Conservation (phyloP, 2,797 vertebrate genomes). For the Sphenodon punctatus region DNA sequence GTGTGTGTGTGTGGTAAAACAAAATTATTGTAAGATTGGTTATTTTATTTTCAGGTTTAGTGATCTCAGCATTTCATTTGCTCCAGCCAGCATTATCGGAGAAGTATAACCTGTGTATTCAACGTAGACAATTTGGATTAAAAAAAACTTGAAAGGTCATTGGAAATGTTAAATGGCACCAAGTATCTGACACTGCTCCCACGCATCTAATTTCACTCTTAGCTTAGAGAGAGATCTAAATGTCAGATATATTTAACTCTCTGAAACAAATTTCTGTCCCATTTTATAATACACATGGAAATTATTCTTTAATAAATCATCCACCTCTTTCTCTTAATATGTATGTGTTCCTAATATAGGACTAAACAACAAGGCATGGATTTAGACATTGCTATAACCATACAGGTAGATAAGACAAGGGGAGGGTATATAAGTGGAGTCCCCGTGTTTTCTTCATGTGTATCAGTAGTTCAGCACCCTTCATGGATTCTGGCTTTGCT, state of each 20-base stretch:
- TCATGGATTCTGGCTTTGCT: background rate
- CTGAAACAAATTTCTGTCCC: background rate
- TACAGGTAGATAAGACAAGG: background rate
- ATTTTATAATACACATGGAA: background rate
- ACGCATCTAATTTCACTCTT: background rate
- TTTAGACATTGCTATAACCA: background rate
- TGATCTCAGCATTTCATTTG: background rate
- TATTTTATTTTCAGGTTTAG: background rate
- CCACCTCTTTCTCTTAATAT: background rate
- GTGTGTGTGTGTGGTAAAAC: background rate
- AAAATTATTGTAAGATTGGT: background rate
- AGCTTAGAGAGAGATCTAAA: accelerated
- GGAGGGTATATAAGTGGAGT: background rate
- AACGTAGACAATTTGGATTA: background rate
- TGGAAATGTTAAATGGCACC: background rate
- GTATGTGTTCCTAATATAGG: background rate
- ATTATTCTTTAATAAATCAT: background rate
- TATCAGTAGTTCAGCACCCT: background rate
- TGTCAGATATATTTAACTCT: background rate
- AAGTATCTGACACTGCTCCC: background rate
- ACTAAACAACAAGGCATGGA: background rate
- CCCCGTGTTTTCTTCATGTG: background rate
- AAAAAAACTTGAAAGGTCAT: background rate
- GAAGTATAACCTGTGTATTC: background rate
- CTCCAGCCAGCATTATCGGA: background rate